phyloP scores from a whole-genome alignment of 2,888 invertebrate genomes.

The Lasius fuliginosus region DNA sequence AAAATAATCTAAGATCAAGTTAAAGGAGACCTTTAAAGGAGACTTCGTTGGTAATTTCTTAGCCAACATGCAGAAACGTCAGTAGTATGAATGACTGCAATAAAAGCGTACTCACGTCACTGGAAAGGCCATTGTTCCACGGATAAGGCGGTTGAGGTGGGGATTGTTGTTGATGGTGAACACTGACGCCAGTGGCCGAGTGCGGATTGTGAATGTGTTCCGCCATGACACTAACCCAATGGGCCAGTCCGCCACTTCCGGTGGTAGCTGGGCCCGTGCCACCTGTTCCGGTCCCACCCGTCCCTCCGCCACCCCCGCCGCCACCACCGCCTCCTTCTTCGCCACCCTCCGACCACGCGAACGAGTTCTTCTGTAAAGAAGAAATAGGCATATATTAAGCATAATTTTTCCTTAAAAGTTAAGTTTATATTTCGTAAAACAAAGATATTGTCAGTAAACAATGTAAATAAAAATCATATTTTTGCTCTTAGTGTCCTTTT shows the following conservation, averaged over 20 bases:
- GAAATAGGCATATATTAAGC: not conserved
- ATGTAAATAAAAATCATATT: not conserved
- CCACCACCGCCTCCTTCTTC: constrained; percentile 86
- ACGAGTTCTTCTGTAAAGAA: constrained; percentile 86
- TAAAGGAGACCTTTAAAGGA: not conserved
- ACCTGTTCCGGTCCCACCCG: constrained; percentile 86
- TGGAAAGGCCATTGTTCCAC: constrained; percentile 85
- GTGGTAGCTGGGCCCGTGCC: constrained; percentile 85
- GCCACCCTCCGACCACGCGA: constrained; percentile 88
- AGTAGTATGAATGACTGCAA: not conserved
- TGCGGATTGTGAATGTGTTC: constrained; percentile 97
- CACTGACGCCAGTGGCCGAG: constrained; percentile 87
- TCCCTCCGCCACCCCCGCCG: constrained; percentile 87
- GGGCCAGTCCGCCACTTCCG: constrained; percentile 91
- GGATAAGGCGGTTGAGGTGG: constrained; percentile 85
- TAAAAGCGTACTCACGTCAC: constrained; percentile 81
- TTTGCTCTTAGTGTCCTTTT: not conserved
- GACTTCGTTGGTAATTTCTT: too few relatives aligned
- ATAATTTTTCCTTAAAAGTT: not conserved
- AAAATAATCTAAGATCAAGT: not conserved
- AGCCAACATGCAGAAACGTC: not conserved
- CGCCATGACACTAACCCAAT: constrained; percentile 99
- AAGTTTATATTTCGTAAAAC: not conserved
- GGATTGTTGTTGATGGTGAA: constrained; percentile 87
- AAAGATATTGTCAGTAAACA: not conserved